A percentile compares a stretch with the other conserved stretches of the same genome.
Conservation (phyloP, 1,140 invertebrate genomes). For the Neodiprion fabricii region DNA sequence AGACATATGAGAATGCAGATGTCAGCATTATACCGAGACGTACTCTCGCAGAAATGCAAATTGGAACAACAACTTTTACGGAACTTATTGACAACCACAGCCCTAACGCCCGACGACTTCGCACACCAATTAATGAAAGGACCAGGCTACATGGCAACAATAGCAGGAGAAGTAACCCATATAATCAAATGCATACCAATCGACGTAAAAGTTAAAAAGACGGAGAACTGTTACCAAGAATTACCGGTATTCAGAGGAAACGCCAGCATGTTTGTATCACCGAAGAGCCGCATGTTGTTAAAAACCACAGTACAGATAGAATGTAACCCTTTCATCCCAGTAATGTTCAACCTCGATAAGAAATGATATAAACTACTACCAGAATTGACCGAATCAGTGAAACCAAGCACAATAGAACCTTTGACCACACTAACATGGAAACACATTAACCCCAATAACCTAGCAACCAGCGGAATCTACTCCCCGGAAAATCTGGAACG, state of each 20-base stretch:
- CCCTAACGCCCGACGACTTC: conserved; percentile 22
- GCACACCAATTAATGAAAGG: conserved; percentile 17
- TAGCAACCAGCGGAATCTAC: conserved; percentile 32
- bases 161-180: conserved; percentile 23
- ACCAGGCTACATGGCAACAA: conserved; percentile 23
- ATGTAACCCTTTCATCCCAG: conserved; percentile 13
- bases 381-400: conserved; percentile 1
- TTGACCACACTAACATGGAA: conserved; percentile 25
- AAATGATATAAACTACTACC: conserved; percentile 12
- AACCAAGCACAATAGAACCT: conserved; percentile 17
- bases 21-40: conserved; percentile 15
- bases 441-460: conserved; percentile 26
- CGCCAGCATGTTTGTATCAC: conserved; percentile 16
- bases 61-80: conserved; percentile 17
- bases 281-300: conserved; percentile 16
- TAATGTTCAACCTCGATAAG: neutral
- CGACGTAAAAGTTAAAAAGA: conserved; percentile 11
- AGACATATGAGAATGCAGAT: conserved; percentile 23
- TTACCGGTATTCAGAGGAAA: conserved; percentile 18
- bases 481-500: conserved; percentile 18
- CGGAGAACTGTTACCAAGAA: conserved; percentile 23
- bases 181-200: conserved; percentile 26
- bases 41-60: conserved; percentile 18
- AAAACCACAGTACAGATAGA: neutral
- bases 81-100: conserved; percentile 13